Evolutionary conservation across 2,797 vertebrate species (phyloP), one percentile per base, ranked within the genome.

Genomic region (Helostoma temminkii): DNA sequence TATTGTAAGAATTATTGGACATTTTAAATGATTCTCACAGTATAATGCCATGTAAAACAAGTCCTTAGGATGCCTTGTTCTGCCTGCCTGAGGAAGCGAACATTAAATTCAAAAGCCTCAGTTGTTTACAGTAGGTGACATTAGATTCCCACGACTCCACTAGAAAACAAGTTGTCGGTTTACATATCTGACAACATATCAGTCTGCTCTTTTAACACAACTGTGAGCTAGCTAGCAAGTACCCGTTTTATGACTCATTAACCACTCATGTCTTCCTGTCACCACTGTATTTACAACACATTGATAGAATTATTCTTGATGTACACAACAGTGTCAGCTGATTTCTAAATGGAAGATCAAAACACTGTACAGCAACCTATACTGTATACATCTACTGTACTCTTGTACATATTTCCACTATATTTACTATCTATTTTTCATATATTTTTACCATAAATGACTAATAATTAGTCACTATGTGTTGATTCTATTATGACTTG

Each of bases 121-220:
- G 41, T 70, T 78, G 65, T 71, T 84, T 67, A 60, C 59, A 59
- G 28, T 65, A 74, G 67, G 72, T 84, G 62, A 78, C 71, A 64
- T 68, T 47, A 41, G 50, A 37, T 46, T 42, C 26, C 19, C 36
- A 39, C 32, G 65, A 64, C 57, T 55, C 24, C 21, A 25, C 7
- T 12, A 37, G 48, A 68, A 56, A 45, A 58, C 45, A 62, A 64
- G 32, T 65, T 82, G 76, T 74, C 80, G 78, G 52, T 74, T 86
- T 66, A 16, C 11, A 53, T 71, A 48, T 70, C 25, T 37, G 9
- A 19, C 49, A 55, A 70, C 71, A 78, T 19, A 24, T 64, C 55
- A 48, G 5, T 4, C 12, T 21, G 37, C 39, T 72, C 32, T 56
- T 57, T 62, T 30, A 66, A 52, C 24, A 39, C 10, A 42, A 7